These are phyloP conservation scores for Malacosoma neustria DNA, from an alignment of 2,888 invertebrate genomes.

Conservation along the genomic window DNA sequence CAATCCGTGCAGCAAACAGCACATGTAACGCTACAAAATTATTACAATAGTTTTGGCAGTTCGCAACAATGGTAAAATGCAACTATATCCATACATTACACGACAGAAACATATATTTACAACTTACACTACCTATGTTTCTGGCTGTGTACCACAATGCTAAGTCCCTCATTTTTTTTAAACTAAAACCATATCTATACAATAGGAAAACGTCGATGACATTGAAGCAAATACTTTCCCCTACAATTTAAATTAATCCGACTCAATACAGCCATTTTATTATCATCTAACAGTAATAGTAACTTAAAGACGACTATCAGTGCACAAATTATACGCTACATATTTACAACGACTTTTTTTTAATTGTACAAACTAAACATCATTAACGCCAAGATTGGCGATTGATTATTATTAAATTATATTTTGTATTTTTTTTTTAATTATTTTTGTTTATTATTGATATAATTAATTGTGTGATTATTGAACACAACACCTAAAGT, in stretches of 20 bases:
- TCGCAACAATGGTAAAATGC: conserved; percentile 72
- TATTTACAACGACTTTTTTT: conserved; percentile 53
- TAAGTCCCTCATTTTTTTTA: conserved; percentile 21
- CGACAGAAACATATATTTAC: conserved; percentile 65
- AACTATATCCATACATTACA: conserved; percentile 48
- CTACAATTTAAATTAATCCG: conserved; percentile 10
- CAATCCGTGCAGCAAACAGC: conserved; percentile 17
- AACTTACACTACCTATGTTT: conserved; percentile 29
- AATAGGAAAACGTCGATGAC: conserved; percentile 24
- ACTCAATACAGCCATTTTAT: conserved; percentile 60
- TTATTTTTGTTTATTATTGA: conserved; percentile 39
- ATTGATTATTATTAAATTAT: too few relatives aligned
- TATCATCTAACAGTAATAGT: conserved; percentile 40
- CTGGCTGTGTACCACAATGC: conserved; percentile 20
- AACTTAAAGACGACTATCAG: conserved; percentile 64
- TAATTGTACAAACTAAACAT: conserved; percentile 35
- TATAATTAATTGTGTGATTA: conserved; percentile 38
- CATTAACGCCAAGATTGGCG: conserved; percentile 32
- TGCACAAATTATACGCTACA: conserved; percentile 60
- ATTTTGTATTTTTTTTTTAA: conserved; percentile 38
- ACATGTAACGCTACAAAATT: conserved; percentile 47
- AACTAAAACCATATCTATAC: conserved; percentile 41
- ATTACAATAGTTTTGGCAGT: conserved; percentile 71
- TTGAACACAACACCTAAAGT: conserved; percentile 45
- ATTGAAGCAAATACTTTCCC: conserved; percentile 29